A percentile compares a stretch with the other conserved stretches of the same genome.
phyloP scores from a whole-genome alignment of 2,888 invertebrate genomes.

The Plebejus anna region DNA sequence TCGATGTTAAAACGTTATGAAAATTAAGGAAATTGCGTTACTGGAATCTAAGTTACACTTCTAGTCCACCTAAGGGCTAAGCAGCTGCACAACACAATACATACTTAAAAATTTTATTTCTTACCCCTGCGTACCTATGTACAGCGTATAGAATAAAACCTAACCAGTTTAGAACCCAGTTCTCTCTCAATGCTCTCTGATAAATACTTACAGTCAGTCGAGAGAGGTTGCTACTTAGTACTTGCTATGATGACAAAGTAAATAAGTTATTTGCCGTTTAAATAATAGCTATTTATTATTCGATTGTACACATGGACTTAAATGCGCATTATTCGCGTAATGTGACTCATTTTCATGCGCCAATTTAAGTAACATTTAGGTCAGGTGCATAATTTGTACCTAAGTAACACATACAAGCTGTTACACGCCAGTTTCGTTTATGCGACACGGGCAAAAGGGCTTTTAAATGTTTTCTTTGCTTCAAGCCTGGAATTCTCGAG shows the following conservation, averaged over 20 bases:
- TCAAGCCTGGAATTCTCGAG: not conserved
- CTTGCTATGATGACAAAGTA: not conserved
- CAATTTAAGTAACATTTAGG: constrained; percentile 8
- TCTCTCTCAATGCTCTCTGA: too few relatives aligned
- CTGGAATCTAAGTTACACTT: too few relatives aligned
- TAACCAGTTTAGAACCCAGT: too few relatives aligned
- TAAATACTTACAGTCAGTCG: not conserved
- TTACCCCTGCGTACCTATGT: too few relatives aligned
- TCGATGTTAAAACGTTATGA: too few relatives aligned
- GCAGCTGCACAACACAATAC: too few relatives aligned
- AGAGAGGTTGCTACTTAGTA: too few relatives aligned
- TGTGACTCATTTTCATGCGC: constrained; percentile 21
- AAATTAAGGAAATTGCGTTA: too few relatives aligned
- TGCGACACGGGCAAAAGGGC: not conserved
- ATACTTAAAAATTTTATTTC: too few relatives aligned
- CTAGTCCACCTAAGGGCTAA: too few relatives aligned
- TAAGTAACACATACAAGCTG: not conserved
- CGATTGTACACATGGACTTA: not conserved
- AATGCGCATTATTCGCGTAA: not conserved
- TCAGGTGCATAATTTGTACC: constrained; percentile 7
- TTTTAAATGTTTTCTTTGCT: not conserved
- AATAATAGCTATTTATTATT: not conserved
- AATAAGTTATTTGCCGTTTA: not conserved
- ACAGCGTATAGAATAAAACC: too few relatives aligned
- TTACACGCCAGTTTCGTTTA: not conserved